Evolutionary conservation across 2,113 vertebrate genomes (phyloP).

Genomic region (Thomomys bottae): DNA sequence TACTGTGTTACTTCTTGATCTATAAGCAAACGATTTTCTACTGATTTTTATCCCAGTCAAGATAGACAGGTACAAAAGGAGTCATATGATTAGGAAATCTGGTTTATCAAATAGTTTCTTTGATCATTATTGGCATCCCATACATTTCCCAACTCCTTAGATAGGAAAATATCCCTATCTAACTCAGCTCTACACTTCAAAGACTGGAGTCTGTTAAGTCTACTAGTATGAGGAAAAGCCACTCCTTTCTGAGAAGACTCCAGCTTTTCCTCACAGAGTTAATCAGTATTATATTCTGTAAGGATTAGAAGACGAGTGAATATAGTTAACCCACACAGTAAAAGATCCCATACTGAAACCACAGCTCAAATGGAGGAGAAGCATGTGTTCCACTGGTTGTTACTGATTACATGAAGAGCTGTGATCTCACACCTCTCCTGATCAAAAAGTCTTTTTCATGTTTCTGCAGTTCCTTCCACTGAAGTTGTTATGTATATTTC

Average conservation of each 20-base stretch:
- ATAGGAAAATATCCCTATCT: neutral
- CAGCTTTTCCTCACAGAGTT: neutral
- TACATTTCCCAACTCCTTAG: neutral
- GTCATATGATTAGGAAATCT: conserved; percentile 32
- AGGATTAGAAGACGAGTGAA: neutral
- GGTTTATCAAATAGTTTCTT: neutral
- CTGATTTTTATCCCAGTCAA: neutral
- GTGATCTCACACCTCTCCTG: neutral
- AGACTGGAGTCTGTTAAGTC: conserved; percentile 8
- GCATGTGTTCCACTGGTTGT: neutral
- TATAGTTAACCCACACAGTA: neutral
- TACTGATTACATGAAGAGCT: neutral
- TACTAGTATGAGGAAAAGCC: neutral
- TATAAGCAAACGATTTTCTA: conserved; percentile 11
- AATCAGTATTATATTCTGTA: neutral
- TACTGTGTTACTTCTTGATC: conserved; percentile 8
- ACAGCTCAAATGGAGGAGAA: neutral
- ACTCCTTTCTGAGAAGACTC: neutral
- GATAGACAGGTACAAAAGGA: conserved; percentile 12
- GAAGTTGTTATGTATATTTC: conserved; percentile 21
- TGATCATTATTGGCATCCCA: neutral
- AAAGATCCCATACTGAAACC: neutral
- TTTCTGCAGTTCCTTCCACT: neutral
- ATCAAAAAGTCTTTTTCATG: neutral
- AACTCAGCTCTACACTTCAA: neutral